Conservation (phyloP, 2,888 invertebrate species). For the Branchellion lobata region DNA sequence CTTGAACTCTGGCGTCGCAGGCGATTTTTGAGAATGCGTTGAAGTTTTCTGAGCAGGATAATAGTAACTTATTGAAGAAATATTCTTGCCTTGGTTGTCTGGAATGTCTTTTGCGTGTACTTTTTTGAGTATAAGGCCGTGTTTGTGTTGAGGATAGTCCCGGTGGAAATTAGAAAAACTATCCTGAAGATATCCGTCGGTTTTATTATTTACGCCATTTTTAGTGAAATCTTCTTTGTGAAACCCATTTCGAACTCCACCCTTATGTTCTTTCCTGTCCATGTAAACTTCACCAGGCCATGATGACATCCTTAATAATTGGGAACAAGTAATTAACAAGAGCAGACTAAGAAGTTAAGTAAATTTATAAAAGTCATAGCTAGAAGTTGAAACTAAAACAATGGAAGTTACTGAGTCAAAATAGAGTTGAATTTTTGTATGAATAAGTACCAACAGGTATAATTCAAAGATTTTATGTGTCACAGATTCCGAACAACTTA, state of each 20-base stretch:
- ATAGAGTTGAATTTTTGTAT: too few relatives aligned
- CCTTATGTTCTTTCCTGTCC: not conserved
- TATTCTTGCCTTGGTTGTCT: not conserved
- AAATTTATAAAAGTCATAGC: too few relatives aligned
- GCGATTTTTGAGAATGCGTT: too few relatives aligned
- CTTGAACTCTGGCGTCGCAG: too few relatives aligned
- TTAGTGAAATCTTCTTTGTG: not conserved
- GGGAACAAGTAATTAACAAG: too few relatives aligned
- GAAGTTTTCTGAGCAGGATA: conserved; percentile 26
- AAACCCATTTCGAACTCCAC: not conserved
- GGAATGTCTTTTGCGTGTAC: not conserved
- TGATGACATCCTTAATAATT: conserved; percentile 1
- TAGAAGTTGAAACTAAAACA: too few relatives aligned
- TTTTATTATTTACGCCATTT: not conserved
- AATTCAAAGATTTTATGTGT: too few relatives aligned
- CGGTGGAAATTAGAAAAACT: not conserved
- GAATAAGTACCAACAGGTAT: too few relatives aligned
- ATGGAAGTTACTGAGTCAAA: too few relatives aligned
- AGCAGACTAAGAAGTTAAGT: too few relatives aligned
- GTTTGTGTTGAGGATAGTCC: conserved; percentile 21
- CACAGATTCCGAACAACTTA: too few relatives aligned
- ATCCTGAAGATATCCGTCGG: not conserved
- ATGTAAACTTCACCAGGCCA: too few relatives aligned
- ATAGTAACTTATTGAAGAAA: conserved; percentile 19
- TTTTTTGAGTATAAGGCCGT: conserved; percentile 18